phyloP scores from a whole-genome alignment of 37 sponge, comb jelly and placozoan genomes.

The Hexactinellida sp. region DNA sequence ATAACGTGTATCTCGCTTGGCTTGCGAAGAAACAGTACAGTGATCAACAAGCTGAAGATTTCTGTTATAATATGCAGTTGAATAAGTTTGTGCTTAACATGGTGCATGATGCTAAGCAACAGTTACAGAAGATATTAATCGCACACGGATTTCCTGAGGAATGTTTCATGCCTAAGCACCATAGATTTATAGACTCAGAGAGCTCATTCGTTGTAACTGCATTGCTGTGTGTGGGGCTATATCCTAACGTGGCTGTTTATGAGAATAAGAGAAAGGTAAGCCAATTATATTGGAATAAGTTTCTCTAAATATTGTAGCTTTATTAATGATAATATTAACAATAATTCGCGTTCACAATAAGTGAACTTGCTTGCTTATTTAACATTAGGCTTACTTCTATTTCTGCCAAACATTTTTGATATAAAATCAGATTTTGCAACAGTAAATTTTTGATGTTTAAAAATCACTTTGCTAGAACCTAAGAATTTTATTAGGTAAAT shows the following conservation, averaged over 20 bases:
- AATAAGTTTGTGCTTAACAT: constrained; percentile 15
- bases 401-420: too few species aligned
- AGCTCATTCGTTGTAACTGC: constrained; percentile 35
- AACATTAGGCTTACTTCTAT: too few species aligned
- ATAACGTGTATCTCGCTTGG: constrained; percentile 32
- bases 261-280: constrained; percentile 39
- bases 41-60: constrained; percentile 28
- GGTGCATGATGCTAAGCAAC: constrained; percentile 56
- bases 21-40: neutral
- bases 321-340: too few species aligned
- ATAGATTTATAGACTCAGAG: constrained; percentile 29
- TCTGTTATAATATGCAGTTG: neutral
- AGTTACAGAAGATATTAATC: constrained; percentile 38
- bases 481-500: too few species aligned
- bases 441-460: too few species aligned
- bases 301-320: too few species aligned
- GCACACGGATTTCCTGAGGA: constrained; percentile 52
- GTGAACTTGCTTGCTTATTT: too few species aligned
- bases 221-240: constrained; percentile 55
- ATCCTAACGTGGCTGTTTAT: constrained; percentile 66
- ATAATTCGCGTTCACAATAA: too few species aligned
- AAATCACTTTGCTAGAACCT: too few species aligned
- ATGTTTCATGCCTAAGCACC: constrained; percentile 23
- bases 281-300: too few species aligned
- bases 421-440: too few species aligned